Evolutionary conservation across 2,113 vertebrate genomes (phyloP).

Genomic region (Triplophysa siluroides): DNA sequence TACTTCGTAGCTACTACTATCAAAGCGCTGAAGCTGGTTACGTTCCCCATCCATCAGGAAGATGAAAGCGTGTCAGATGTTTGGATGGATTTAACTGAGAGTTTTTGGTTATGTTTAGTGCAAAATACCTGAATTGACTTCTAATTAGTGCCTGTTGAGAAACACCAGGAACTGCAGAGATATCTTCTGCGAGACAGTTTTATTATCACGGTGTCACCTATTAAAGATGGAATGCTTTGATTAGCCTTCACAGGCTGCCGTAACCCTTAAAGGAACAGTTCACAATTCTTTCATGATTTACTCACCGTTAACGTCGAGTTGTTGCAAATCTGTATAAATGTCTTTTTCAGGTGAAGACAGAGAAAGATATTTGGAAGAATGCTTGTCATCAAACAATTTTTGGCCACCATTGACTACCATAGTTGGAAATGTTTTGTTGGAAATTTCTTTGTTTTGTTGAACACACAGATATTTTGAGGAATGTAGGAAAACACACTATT

Average conservation of each 20-base stretch:
- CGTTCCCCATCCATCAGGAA: conserved; percentile 1
- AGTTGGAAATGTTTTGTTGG: background rate
- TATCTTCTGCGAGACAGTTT: background rate
- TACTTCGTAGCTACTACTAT: background rate
- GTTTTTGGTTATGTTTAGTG: conserved; percentile 9
- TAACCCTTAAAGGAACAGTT: background rate
- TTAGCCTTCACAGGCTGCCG: conserved; percentile 33
- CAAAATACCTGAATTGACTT: conserved; percentile 12
- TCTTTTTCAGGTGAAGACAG: no score
- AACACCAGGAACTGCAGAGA: background rate
- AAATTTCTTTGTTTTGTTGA: no score
- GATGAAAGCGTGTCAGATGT: background rate
- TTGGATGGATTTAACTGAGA: background rate
- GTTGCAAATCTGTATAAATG: no score
- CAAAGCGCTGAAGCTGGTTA: conserved; percentile 2
- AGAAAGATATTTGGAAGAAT: no score
- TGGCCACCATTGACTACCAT: no score
- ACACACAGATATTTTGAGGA: no score
- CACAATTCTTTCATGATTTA: background rate
- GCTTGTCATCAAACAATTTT: no score
- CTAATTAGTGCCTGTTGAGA: conserved; percentile 19
- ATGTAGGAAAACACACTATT: no score
- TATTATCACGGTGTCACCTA: background rate
- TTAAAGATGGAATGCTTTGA: conserved; percentile 11
- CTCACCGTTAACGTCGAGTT: background rate